Percentiles rank a stretch among this genome's conserved stretches.
These are phyloP conservation scores for Parochlus steinenii DNA, from an alignment of 2,888 invertebrate genomes.

Conservation along the genomic window DNA sequence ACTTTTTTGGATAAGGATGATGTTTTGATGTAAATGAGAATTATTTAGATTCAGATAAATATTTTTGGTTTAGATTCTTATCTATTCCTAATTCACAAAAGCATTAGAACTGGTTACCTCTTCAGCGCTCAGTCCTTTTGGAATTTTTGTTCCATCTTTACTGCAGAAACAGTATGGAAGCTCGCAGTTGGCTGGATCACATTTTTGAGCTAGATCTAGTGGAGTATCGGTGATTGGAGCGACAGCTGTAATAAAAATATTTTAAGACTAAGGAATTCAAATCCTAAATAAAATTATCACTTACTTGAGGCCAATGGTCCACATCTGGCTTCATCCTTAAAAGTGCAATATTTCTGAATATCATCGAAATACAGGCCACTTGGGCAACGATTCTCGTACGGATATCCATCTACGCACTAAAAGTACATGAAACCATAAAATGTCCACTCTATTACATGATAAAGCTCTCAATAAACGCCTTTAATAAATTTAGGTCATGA, in stretches of 20 bases:
- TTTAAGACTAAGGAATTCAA: constrained; percentile 13
- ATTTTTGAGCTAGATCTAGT: constrained; percentile 60
- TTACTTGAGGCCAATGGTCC: constrained; percentile 79
- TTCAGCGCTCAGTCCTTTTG: constrained; percentile 64
- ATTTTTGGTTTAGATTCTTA: too few species aligned
- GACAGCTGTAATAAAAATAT: constrained; percentile 40
- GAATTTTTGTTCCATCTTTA: constrained; percentile 75
- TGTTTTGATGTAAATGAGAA: too few species aligned
- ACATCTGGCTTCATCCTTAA: constrained; percentile 76
- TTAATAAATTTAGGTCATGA: too few species aligned
- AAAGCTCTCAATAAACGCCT: too few species aligned
- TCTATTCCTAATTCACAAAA: not conserved
- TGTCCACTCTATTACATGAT: not conserved
- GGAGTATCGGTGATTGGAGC: constrained; percentile 70
- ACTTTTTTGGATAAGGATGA: too few species aligned
- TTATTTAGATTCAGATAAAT: too few species aligned
- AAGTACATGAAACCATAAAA: constrained; percentile 15
- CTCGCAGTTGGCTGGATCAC: constrained; percentile 55
- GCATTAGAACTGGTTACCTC: constrained; percentile 39
- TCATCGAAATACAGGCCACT: constrained; percentile 83
- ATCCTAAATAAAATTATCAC: constrained; percentile 22
- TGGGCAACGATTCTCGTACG: constrained; percentile 76
- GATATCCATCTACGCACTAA: constrained; percentile 80
- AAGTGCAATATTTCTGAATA: constrained; percentile 76
- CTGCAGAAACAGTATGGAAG: constrained; percentile 87